A percentile compares a stretch with the other conserved stretches of the same genome.
phyloP scores from a whole-genome alignment of 2,797 vertebrate genomes.

The Melanotaenia parkinsoni region DNA sequence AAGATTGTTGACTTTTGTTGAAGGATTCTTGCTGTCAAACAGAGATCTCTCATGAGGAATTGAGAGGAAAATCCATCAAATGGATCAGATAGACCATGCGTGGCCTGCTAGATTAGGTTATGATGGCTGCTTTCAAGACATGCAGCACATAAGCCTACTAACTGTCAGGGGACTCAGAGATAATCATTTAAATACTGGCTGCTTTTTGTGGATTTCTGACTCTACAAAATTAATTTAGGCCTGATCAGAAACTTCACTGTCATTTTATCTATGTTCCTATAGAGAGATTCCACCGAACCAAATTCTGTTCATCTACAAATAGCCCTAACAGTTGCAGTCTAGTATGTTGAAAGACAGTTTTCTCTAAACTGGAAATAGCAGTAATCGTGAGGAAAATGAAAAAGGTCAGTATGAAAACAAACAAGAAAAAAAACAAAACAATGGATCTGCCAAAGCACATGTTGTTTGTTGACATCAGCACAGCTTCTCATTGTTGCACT shows the following conservation, averaged over 20 bases:
- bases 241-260: neutral
- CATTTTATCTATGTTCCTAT: neutral
- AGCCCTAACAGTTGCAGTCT: neutral
- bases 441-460: neutral
- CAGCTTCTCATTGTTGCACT: slow-evolving; percentile 1
- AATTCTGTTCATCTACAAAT: neutral
- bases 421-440: neutral
- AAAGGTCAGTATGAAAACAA: neutral
- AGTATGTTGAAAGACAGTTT: neutral
- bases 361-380: neutral
- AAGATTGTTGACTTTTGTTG: neutral
- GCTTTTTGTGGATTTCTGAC: neutral
- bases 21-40: neutral
- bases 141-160: neutral
- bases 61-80: neutral
- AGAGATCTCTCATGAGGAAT: neutral
- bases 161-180: neutral
- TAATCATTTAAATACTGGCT: neutral
- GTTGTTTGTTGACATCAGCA: neutral
- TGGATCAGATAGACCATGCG: neutral
- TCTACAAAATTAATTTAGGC: neutral
- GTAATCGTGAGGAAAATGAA: neutral
- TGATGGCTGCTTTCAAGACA: neutral
- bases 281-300: neutral
- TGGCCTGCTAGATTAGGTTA: neutral